Evolutionary conservation across 2,888 invertebrate genomes (phyloP), one percentile per base, ranked within the genome.

Genomic region (Epistrophe grossulariae): DNA sequence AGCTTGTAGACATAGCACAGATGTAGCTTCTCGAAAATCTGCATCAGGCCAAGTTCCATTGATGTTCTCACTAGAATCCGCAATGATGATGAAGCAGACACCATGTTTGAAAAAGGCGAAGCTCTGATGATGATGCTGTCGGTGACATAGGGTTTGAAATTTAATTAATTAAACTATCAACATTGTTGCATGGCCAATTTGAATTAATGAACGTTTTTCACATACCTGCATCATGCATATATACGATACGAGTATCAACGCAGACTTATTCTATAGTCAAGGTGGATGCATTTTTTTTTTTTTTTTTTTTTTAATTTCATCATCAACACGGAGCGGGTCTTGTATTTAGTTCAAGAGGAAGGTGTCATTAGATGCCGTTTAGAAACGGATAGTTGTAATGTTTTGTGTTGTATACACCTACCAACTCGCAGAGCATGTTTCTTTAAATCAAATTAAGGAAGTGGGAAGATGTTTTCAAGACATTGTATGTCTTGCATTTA

Each of bases 131-230:
- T 71, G 83, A 55, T 43, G 83, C 73, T 66, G 81, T 43, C 19
- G 76, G 38, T 38, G 77, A 60, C 64, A n/a, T 78, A 57, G 55
- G 57, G 68, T 52, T 74, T 57, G 81, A 81, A 59, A 85, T 82
- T 62, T 81, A 85, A 85, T 85, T 82, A 85, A 85, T 85, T 85
- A 81, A 73, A 85, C 77, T 74, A 85, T 85, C 85, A 78, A 78
- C 82, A 82, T 70, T 78, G 82, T 78, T 74, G 82, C 81, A 24
- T 70, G 82, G 82, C 43, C 62, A 74, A 74, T 82, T 78, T 68
- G 73, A 73, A 78, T 78, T 82, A 82, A 82, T 82, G 70, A 78
- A 85, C 72, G 55, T 31, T 81, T 72, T 55, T 68, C 71, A 66
- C 40, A 59, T 50, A 57, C 15, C 55, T 55, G 0, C 9, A 8